Conservation (phyloP, 92 coral and sea anemone species). For the Heliopora coerulea region DNA sequence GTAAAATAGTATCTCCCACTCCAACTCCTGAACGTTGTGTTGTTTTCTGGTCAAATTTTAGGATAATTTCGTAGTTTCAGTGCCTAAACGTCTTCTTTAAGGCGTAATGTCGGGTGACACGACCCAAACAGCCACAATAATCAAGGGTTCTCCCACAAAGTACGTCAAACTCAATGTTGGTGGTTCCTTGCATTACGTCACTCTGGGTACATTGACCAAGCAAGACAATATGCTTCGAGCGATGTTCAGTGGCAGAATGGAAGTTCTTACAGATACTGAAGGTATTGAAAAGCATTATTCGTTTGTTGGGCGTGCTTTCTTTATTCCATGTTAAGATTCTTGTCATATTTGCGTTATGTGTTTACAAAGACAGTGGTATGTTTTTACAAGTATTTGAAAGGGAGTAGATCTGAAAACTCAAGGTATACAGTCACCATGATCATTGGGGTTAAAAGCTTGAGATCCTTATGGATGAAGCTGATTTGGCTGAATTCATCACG, state of each 20-base stretch:
- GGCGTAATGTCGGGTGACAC: slow-evolving; percentile 62
- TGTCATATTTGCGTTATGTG: background rate
- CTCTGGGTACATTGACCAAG: slow-evolving; percentile 90
- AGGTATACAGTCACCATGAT: too few species aligned
- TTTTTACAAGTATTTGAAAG: too few species aligned
- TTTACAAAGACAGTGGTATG: too few species aligned
- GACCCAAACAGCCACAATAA: slow-evolving; percentile 81
- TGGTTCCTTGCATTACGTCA: slow-evolving; percentile 94
- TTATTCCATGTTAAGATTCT: background rate
- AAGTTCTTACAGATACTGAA: slow-evolving; percentile 92
- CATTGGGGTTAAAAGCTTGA: too few species aligned
- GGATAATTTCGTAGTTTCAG: background rate
- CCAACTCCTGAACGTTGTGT: background rate
- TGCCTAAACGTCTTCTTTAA: background rate
- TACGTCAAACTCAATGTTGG: slow-evolving; percentile 97
- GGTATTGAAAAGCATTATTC: too few species aligned
- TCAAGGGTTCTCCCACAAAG: slow-evolving; percentile 95
- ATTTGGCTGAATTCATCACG: too few species aligned
- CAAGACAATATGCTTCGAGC: slow-evolving; percentile 97
- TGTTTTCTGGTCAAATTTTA: background rate
- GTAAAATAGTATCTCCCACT: too few species aligned
- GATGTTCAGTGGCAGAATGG: slow-evolving; percentile 99
- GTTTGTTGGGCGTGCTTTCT: too few species aligned
- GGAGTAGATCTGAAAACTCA: too few species aligned
- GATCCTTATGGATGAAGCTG: too few species aligned